A percentile compares a stretch with the other conserved stretches of the same genome.
Conservation (phyloP, 2,797 vertebrate species). For the Melopsittacus undulatus region DNA sequence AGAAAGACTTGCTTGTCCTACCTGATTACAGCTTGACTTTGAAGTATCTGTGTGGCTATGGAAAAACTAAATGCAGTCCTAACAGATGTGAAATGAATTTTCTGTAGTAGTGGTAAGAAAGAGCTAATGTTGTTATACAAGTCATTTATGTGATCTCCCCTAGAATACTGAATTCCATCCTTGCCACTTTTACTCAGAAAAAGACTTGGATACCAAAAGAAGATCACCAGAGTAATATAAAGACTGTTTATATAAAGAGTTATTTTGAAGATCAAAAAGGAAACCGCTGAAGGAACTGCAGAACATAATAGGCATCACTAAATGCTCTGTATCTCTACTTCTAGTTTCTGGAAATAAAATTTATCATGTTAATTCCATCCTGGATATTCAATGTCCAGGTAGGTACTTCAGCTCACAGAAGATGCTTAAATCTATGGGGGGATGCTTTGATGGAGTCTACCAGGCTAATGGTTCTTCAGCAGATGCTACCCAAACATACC, state of each 20-base stretch:
- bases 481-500: neutral
- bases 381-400: neutral
- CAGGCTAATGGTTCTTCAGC: neutral
- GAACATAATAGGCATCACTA: neutral
- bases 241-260: neutral
- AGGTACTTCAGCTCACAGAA: neutral
- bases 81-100: neutral
- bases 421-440: neutral
- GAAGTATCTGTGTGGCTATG: neutral
- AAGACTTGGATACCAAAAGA: neutral
- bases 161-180: neutral
- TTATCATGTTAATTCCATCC: neutral
- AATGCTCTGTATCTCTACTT: neutral
- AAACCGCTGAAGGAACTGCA: neutral
- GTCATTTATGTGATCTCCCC: neutral
- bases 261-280: neutral
- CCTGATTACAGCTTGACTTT: neutral
- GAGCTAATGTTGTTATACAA: neutral
- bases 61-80: neutral
- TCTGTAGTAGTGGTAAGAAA: neutral
- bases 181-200: neutral
- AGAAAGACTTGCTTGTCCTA: neutral
- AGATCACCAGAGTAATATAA: neutral
- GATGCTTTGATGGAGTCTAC: neutral
- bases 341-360: neutral